Conservation (phyloP, 1,140 invertebrate genomes). For the Aphis craccivora region DNA sequence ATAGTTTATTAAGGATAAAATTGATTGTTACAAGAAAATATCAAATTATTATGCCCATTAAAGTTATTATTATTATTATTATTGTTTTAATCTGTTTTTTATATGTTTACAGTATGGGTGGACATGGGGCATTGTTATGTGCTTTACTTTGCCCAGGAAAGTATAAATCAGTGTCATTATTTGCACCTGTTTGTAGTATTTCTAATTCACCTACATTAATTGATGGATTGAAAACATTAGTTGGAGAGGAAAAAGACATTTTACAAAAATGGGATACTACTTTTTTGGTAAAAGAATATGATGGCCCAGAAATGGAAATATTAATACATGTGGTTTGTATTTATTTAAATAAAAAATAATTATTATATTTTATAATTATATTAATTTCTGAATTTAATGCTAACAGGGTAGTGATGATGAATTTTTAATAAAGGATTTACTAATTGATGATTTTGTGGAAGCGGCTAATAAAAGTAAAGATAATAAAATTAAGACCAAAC, state of each 20-base stretch:
- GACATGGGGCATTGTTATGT: conserved; percentile 93
- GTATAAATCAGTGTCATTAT: conserved; percentile 93
- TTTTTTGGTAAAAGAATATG: conserved; percentile 81
- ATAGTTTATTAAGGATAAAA: too few relatives aligned
- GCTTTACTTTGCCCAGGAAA: conserved; percentile 90
- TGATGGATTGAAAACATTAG: conserved; percentile 89
- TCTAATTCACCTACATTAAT: conserved; percentile 68
- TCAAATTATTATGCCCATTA: neutral
- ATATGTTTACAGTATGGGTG: conserved; percentile 82
- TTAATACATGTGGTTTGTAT: conserved; percentile 86
- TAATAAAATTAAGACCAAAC: conserved; percentile 72
- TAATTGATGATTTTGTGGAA: conserved; percentile 84
- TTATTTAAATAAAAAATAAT: neutral
- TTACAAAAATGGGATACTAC: conserved; percentile 93
- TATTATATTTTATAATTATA: neutral
- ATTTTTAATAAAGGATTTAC: conserved; percentile 81
- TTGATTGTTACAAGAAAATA: too few relatives aligned
- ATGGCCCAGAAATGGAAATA: conserved; percentile 83
- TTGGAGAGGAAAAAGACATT: conserved; percentile 69
- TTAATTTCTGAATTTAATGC: conserved; percentile 58
- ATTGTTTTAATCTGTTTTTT: conserved; percentile 62
- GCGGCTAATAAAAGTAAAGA: conserved; percentile 69
- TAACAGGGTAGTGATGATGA: conserved; percentile 82
- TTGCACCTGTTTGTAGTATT: conserved; percentile 95
- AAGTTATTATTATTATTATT: conserved; percentile 47